phyloP scores from a whole-genome alignment of 2,113 vertebrate species.

The Galemys pyrenaicus region DNA sequence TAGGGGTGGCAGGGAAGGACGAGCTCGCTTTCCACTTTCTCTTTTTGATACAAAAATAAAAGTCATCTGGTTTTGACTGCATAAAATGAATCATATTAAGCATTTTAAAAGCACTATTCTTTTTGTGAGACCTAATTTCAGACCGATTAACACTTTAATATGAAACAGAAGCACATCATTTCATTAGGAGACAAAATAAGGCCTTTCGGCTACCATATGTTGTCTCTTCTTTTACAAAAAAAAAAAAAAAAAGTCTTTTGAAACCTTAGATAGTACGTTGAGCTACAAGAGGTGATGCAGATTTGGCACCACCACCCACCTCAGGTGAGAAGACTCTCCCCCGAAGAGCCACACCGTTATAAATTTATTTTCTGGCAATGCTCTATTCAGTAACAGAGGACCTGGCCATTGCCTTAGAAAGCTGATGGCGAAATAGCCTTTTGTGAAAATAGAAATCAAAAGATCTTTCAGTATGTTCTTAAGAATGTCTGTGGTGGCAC shows the following conservation, averaged over 20 bases:
- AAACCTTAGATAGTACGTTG: slow-evolving; percentile 77
- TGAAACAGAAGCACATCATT: slow-evolving; percentile 88
- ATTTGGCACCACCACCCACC: slow-evolving; percentile 32
- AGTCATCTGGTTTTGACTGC: slow-evolving; percentile 85
- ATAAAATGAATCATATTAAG: slow-evolving; percentile 88
- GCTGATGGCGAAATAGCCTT: slow-evolving; percentile 64
- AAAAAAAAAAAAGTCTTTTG: slow-evolving; percentile 73
- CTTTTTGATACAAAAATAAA: slow-evolving; percentile 85
- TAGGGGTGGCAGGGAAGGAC: background rate
- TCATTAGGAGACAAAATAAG: slow-evolving; percentile 85
- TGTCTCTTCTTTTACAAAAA: slow-evolving; percentile 79
- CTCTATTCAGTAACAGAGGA: slow-evolving; percentile 60
- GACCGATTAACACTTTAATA: slow-evolving; percentile 90
- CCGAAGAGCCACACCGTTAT: background rate
- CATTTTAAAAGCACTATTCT: slow-evolving; percentile 87
- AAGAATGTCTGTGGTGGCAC: slow-evolving; percentile 50
- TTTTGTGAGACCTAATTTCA: slow-evolving; percentile 88
- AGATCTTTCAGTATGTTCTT: slow-evolving; percentile 38
- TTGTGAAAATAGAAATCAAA: slow-evolving; percentile 69
- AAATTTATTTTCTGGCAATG: slow-evolving; percentile 33
- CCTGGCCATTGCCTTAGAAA: slow-evolving; percentile 59
- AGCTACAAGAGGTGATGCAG: slow-evolving; percentile 69
- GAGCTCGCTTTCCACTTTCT: slow-evolving; percentile 70
- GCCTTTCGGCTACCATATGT: slow-evolving; percentile 81
- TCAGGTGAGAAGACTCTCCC: slow-evolving; percentile 67